Evolutionary conservation across 2,888 invertebrate genomes (phyloP).

Genomic region (Torymus auratus): DNA sequence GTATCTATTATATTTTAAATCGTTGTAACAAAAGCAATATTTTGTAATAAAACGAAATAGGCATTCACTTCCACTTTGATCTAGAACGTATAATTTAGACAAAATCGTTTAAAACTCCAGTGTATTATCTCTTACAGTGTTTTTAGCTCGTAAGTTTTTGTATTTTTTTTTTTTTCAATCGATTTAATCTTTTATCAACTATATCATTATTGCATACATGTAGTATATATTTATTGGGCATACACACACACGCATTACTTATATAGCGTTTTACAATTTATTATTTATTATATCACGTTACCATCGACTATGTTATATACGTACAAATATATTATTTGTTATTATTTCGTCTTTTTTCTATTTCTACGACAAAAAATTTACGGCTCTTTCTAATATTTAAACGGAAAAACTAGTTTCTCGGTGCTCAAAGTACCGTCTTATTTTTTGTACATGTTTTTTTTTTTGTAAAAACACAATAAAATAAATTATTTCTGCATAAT

Average conservation of each 20-base stretch:
- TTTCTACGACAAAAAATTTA: conserved; percentile 57
- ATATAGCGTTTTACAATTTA: conserved; percentile 62
- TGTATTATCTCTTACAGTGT: conserved; percentile 42
- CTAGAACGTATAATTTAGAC: conserved; percentile 30
- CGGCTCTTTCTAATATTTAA: conserved; percentile 38
- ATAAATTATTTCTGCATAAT: conserved; percentile 52
- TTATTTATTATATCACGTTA: conserved; percentile 75
- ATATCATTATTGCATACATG: conserved; percentile 65
- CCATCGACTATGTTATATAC: conserved; percentile 72
- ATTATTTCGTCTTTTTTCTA: conserved; percentile 65
- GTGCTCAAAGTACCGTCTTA: conserved; percentile 32
- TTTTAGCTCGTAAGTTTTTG: conserved; percentile 46
- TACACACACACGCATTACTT: conserved; percentile 64
- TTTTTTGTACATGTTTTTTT: conserved; percentile 35
- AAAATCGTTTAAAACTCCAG: conserved; percentile 19
- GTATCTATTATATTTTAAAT: conserved; percentile 8
- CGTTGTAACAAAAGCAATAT: conserved; percentile 6
- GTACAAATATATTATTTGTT: conserved; percentile 72
- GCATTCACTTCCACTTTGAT: neutral
- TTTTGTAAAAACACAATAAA: conserved; percentile 51
- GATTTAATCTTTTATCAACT: conserved; percentile 49
- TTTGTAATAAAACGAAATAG: conserved; percentile 12
- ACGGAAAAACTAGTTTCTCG: conserved; percentile 32
- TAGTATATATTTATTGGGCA: conserved; percentile 70
- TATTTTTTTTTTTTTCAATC: conserved; percentile 45